These are phyloP conservation scores for Philereme vetulata DNA, from an alignment of 2,888 invertebrate genomes.

Conservation along the genomic window DNA sequence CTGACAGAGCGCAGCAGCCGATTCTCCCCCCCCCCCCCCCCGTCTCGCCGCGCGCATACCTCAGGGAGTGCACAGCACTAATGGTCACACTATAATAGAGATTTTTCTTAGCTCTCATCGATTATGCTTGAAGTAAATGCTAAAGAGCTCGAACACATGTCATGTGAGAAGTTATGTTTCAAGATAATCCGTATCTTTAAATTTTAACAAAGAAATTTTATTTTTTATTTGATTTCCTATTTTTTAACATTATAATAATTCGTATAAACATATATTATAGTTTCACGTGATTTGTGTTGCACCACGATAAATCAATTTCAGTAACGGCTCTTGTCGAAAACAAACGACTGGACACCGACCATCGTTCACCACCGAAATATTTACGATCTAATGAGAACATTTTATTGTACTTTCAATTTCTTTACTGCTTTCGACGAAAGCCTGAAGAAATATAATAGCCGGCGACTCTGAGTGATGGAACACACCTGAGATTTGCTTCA, in stretches of 20 bases:
- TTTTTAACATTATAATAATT: no score
- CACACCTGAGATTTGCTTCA: constrained; percentile 47
- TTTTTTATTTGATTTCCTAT: no score
- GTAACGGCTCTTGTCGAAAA: constrained; percentile 45
- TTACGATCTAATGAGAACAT: constrained; percentile 63
- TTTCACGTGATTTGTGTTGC: constrained; percentile 13
- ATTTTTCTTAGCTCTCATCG: constrained; percentile 45
- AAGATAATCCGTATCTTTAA: background rate
- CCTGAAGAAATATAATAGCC: constrained; percentile 50
- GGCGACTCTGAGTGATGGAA: constrained; percentile 37
- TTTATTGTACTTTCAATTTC: constrained; percentile 70
- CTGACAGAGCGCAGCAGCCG: no score
- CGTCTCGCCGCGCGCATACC: no score
- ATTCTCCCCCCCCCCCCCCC: no score
- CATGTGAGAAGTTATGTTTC: constrained; percentile 5
- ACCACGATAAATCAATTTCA: constrained; percentile 38
- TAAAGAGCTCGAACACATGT: background rate
- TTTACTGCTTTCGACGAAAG: constrained; percentile 49
- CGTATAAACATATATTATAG: no score
- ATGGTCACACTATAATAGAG: no score
- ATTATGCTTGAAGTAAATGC: constrained; percentile 36
- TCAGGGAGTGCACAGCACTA: no score
- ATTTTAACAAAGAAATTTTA: no score
- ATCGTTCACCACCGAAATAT: constrained; percentile 53
- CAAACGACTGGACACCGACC: constrained; percentile 55